Evolutionary conservation across 2,113 vertebrate species (phyloP).

Genomic region (Lycocorax pyrrhopterus): DNA sequence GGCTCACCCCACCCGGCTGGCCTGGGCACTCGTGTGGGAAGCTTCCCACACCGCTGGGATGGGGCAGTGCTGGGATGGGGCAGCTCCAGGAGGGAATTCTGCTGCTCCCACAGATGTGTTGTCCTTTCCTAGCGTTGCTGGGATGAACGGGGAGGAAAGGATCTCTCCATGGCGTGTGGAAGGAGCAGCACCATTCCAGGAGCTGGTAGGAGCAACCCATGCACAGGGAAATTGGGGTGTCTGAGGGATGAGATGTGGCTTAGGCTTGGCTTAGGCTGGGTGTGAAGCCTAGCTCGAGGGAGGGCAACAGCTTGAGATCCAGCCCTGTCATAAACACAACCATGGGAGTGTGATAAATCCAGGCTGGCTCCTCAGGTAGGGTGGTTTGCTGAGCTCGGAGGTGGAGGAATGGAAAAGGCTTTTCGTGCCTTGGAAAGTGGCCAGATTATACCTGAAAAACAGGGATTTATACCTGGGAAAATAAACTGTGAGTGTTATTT

Average conservation of each 20-base stretch:
- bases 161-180: accelerated
- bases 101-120: not conserved
- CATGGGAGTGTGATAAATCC: not conserved
- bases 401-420: not conserved
- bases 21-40: not conserved
- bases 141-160: not conserved
- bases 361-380: not conserved
- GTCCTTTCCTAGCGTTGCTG: accelerated
- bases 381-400: not conserved
- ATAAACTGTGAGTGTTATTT: accelerated
- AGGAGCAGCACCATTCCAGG: not conserved
- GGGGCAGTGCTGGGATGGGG: not conserved
- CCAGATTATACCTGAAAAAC: not conserved
- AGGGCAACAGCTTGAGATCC: not conserved
- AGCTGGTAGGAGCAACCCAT: not conserved
- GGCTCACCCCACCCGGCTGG: not conserved
- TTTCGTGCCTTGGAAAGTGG: not conserved
- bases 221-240: not conserved
- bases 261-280: not conserved
- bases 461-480: not conserved
- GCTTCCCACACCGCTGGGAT: not conserved
- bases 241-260: not conserved
- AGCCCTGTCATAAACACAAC: not conserved
- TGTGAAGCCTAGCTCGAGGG: not conserved
- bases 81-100: not conserved